These are phyloP conservation scores for Osedax frankpressi DNA, from an alignment of 2,888 invertebrate genomes.

Conservation along the genomic window DNA sequence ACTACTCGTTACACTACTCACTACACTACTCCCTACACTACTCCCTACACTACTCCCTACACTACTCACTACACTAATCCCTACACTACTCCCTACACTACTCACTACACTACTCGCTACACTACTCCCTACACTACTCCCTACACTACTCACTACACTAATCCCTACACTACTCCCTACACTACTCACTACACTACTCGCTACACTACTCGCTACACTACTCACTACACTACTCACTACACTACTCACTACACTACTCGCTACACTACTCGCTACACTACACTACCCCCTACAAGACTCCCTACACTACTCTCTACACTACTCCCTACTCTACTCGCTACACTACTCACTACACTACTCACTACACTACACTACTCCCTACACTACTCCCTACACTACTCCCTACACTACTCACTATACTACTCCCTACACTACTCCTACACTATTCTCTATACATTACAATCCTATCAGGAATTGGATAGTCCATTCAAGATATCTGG, in stretches of 20 bases:
- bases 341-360: neutral
- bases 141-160: too few species aligned
- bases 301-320: neutral
- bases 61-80: neutral
- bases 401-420: neutral
- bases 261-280: neutral
- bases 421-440: neutral
- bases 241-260: neutral
- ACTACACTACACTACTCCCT: neutral
- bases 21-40: neutral
- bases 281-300: neutral
- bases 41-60: neutral
- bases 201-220: neutral
- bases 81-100: neutral
- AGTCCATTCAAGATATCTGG: conserved; percentile 93
- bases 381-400: neutral
- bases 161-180: too few species aligned
- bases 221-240: neutral
- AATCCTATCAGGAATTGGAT: conserved; percentile 65
- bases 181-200: neutral
- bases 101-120: neutral
- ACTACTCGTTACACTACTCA: neutral
- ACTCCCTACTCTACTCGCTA: neutral
- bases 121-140: neutral
- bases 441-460: neutral